phyloP scores from a whole-genome alignment of 2,888 invertebrate genomes.

The Zele albiditarsus region DNA sequence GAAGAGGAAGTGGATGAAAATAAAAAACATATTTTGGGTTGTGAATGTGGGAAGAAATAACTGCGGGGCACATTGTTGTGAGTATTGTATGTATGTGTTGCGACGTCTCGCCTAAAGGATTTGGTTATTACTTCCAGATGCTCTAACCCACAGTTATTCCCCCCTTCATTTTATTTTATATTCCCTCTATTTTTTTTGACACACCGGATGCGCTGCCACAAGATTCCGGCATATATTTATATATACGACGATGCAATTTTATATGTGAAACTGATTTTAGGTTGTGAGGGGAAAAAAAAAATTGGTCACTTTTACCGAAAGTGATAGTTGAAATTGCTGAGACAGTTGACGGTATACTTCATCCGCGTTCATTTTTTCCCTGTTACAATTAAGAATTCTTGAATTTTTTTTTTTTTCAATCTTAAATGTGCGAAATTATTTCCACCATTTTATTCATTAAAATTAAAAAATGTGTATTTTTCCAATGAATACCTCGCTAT shows the following conservation, averaged over 20 bases:
- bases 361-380: too few relatives aligned
- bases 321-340: too few relatives aligned
- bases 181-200: neutral
- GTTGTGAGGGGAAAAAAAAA: neutral
- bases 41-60: neutral
- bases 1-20: neutral
- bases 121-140: slow-evolving; percentile 39
- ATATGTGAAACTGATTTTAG: neutral
- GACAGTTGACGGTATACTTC: too few relatives aligned
- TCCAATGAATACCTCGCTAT: too few relatives aligned
- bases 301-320: neutral
- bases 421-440: too few relatives aligned
- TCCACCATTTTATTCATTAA: too few relatives aligned
- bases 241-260: neutral
- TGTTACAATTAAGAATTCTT: too few relatives aligned
- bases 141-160: neutral
- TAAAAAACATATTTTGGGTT: neutral
- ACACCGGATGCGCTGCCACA: slow-evolving; percentile 20
- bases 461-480: too few relatives aligned
- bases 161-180: neutral
- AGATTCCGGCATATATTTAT: neutral
- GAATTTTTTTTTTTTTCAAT: too few relatives aligned
- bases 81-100: neutral
- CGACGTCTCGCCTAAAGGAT: slow-evolving; percentile 19
- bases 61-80: neutral